A percentile compares a stretch with the other conserved stretches of the same genome.
These are phyloP conservation scores for Eurytoma adleriae DNA, from an alignment of 2,888 invertebrate species.

Conservation along the genomic window DNA sequence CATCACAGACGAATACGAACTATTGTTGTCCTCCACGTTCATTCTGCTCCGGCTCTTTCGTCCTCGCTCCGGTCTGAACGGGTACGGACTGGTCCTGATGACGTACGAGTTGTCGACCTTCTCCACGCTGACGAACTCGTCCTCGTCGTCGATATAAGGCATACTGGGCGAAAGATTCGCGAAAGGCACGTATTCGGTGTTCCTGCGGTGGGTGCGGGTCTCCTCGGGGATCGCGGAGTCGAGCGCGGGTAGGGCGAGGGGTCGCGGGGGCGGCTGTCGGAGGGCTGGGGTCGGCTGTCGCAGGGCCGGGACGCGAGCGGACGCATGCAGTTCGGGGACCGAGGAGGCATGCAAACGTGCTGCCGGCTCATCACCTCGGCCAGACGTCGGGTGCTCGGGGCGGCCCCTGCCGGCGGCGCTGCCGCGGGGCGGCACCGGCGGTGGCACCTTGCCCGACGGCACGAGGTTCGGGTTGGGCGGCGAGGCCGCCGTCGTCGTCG, in stretches of 20 bases:
- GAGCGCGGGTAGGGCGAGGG: not conserved
- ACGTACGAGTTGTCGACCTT: conserved; percentile 65
- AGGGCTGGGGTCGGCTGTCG: conserved; percentile 18
- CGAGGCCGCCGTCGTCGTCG: conserved; percentile 77
- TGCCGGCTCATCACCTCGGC: conserved; percentile 71
- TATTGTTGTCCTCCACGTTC: not conserved
- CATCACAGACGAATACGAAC: not conserved
- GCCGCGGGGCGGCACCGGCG: conserved; percentile 92
- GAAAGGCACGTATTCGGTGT: conserved; percentile 24
- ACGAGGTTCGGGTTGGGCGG: conserved; percentile 80
- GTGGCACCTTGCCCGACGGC: conserved; percentile 83
- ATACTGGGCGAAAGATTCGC: not conserved
- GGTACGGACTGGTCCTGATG: conserved; percentile 70
- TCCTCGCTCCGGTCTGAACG: conserved; percentile 69
- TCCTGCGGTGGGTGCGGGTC: conserved; percentile 6
- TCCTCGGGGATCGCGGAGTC: conserved; percentile 8
- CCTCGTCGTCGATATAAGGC: conserved; percentile 59
- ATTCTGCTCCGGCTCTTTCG: conserved; percentile 45
- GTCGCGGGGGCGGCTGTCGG: conserved; percentile 4
- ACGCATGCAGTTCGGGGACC: conserved; percentile 35
- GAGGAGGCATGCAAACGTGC: not conserved
- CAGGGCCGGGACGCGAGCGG: conserved; percentile 23
- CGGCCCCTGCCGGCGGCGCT: conserved; percentile 62
- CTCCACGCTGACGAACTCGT: conserved; percentile 73
- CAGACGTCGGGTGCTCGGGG: conserved; percentile 68